Evolutionary conservation across 2,888 invertebrate species (phyloP), one percentile per base, ranked within the genome.

Genomic region (Harmothoe impar): DNA sequence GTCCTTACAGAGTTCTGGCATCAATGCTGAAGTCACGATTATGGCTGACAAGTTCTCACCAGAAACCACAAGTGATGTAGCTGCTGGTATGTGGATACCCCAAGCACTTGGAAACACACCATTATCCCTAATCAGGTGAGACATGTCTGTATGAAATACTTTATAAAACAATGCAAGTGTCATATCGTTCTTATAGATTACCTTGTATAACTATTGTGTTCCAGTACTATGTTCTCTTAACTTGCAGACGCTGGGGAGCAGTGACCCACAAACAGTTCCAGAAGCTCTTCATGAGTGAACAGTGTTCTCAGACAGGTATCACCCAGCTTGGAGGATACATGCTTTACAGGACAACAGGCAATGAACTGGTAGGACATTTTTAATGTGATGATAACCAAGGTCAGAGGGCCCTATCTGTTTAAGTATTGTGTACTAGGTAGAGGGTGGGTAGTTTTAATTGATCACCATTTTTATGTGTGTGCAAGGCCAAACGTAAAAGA

Each of bases 41-140:
- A 89, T 93, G 10, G 92, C 93, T n/a, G 93, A 93, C 62, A 91
- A 91, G 85, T 93, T 93, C 90, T 89, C 90, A 33, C 51, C 85
- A 78, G 91, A 93, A 1, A 93, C 93, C 23, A 92, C 92, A 20
- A 93, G 93, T 78, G 92, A 93, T 89, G 93, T 92, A n/a, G 93
- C 93, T 23, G 93, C 91, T 17, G 93, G 93, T 15, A 72, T 92
- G 5, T 93, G 33, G 43, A 35, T 92, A 68, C 89, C 91, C 15
- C 91, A 92, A 17, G 68, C 89, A 15, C 78, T 89, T 0, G 90
- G 86, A 12, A 12, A 88, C n/a, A 85, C 84, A n/a, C 92, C 90
- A 43, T 0, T 1, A 33, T 10, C 15, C 17, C 86, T 86, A 7
- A 52, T 86, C 86, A 86, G 54, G 86, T 86, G 1, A 62, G 62